Percentiles rank a stretch among this genome's conserved stretches.
These are phyloP conservation scores for Dicaeum eximium DNA, from an alignment of 2,113 vertebrate genomes.

Conservation along the genomic window DNA sequence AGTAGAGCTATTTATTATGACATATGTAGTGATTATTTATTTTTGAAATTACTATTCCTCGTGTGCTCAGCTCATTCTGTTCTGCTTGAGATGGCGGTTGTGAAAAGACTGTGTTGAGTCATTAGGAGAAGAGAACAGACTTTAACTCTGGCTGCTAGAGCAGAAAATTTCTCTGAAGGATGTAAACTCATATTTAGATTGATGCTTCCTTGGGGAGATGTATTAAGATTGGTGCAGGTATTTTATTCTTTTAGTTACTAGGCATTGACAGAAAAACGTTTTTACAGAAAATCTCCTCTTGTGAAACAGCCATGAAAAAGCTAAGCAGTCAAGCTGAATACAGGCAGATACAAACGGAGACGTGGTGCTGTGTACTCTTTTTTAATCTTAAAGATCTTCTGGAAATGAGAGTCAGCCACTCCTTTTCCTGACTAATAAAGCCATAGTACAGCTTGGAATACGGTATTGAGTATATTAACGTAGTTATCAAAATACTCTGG, in stretches of 20 bases:
- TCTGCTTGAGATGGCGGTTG: neutral
- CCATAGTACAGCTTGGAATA: neutral
- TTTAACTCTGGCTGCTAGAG: neutral
- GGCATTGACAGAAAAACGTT: neutral
- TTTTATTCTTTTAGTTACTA: slow-evolving; percentile 26
- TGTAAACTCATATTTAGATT: neutral
- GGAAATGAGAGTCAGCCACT: neutral
- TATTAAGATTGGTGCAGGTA: slow-evolving; percentile 14
- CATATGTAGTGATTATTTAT: neutral
- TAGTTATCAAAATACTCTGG: slow-evolving; percentile 3
- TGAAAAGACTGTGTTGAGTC: neutral
- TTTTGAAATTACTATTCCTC: neutral
- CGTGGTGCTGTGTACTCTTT: neutral
- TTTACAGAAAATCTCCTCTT: neutral
- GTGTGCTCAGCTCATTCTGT: neutral
- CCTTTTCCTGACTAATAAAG: slow-evolving; percentile 47
- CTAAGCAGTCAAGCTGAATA: neutral
- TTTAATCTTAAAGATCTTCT: slow-evolving; percentile 12
- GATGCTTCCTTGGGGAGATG: neutral
- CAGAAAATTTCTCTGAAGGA: neutral
- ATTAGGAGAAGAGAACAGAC: neutral
- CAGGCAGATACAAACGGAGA: neutral
- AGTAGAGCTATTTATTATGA: neutral
- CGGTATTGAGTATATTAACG: neutral
- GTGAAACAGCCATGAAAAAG: neutral